Base-by-base conservation (phyloP, 1,140 invertebrate genomes). In the Olivierus martensii region DNA sequence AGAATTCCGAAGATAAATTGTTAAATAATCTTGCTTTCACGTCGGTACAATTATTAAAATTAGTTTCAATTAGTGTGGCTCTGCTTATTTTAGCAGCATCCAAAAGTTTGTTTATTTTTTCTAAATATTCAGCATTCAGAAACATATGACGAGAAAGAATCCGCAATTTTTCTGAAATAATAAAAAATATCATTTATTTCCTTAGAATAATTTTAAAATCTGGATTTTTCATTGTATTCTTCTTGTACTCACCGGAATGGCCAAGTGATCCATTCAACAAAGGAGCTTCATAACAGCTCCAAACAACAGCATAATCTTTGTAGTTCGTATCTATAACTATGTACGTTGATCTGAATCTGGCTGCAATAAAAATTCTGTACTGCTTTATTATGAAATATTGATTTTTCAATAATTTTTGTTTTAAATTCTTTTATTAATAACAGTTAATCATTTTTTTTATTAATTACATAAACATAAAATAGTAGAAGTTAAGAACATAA, bases 321-420 rank as follows among this genome's bases (percentile, higher is more conserved):
- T 55, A 55, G 41, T 55, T 55, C 11, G 53, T 55, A 22, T 55
- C 53, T 39, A 55, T 49, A 3, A 55, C 21, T 38, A 22, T 43
- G 35, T 55, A 55, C 5, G 19, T 46, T 3, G 49, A 43, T 35
- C 38, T 46, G 15, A 55, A 22, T 3, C 36, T 35, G 6, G 49
- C 53, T 55, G 9, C 22, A 41, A 34, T 17, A 47, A 36, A 47
- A 44, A 19, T 17, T 17, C 18, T n/a, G n/a, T n/a, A n/a, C n/a
- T n/a, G n/a, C 3, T 7, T 3, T 17, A 18, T 18, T 43, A 15
- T n/a, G n/a, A n/a, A n/a, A n/a, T n/a, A 43, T 9, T 18, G 17
- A 3, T 43, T 17, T 43, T 4, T 5, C 11, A 19, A 17, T n/a
- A n/a, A n/a, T n/a, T n/a, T n/a, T n/a, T n/a, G n/a, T n/a, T n/a